Conservation (phyloP, 2,797 vertebrate species). For the Cossypha heuglini region DNA sequence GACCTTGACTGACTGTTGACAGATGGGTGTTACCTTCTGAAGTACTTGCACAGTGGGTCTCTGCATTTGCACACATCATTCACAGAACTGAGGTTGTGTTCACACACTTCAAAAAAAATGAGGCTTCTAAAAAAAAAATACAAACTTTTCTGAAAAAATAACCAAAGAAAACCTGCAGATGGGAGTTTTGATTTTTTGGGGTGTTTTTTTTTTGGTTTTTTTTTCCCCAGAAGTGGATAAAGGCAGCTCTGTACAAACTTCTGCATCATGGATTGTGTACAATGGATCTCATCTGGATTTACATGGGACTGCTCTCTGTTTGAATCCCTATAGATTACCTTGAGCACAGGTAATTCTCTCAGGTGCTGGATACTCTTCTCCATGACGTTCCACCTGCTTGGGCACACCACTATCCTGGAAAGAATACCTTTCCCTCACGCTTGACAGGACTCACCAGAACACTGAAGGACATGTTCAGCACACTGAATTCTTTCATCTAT, state of each 20-base stretch:
- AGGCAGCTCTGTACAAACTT: background rate
- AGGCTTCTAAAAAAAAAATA: background rate
- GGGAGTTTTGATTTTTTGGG: no score
- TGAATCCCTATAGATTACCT: background rate
- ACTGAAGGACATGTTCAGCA: background rate
- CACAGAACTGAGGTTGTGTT: background rate
- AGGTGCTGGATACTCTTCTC: background rate
- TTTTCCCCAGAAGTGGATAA: background rate
- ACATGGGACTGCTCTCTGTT: fast-evolving
- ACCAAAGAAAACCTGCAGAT: background rate
- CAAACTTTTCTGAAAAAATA: background rate
- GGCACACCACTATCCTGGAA: background rate
- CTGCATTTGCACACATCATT: constrained; percentile 17
- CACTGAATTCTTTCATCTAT: background rate
- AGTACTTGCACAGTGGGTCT: constrained; percentile 72
- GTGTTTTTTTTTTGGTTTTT: fast-evolving
- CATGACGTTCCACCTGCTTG: background rate
- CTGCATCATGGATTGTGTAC: background rate
- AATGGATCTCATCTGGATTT: background rate
- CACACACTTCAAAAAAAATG: background rate
- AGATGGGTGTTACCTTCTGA: constrained; percentile 66
- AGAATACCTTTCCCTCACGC: background rate
- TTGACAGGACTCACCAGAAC: background rate
- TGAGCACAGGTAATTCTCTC: background rate
- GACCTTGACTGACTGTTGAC: constrained; percentile 82